phyloP scores from a whole-genome alignment of 2,113 vertebrate species.

The Daphoenositta chrysoptera region DNA sequence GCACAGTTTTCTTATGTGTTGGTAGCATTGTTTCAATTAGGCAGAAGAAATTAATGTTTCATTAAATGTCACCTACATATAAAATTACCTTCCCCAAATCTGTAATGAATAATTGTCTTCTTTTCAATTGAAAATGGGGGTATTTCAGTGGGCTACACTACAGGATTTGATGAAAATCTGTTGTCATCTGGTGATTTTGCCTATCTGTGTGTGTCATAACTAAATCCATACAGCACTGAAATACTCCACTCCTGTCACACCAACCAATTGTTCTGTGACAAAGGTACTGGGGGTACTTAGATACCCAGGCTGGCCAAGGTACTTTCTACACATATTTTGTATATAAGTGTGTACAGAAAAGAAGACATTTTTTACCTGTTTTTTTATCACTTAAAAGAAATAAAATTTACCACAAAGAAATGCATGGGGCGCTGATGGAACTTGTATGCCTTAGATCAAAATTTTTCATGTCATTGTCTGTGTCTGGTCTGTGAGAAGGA shows the following conservation, averaged over 20 bases:
- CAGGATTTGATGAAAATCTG: neutral
- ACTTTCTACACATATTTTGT: neutral
- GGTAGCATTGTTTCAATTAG: neutral
- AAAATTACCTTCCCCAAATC: neutral
- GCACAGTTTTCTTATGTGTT: neutral
- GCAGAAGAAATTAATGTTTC: neutral
- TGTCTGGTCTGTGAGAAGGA: neutral
- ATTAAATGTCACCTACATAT: neutral
- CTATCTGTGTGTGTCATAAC: neutral
- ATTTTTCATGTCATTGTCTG: neutral
- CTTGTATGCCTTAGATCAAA: neutral
- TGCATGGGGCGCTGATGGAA: neutral
- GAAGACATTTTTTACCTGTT: accelerated
- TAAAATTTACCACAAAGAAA: neutral
- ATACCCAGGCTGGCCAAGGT: neutral
- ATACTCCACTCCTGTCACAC: neutral
- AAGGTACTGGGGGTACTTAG: neutral
- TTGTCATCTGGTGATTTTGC: neutral
- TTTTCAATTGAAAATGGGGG: neutral
- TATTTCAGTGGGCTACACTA: neutral
- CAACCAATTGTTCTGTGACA: neutral
- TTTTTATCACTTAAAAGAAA: neutral
- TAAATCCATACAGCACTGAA: neutral
- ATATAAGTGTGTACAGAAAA: neutral
- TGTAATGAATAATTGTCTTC: neutral